phyloP scores from a whole-genome alignment of 2,888 invertebrate genomes.

The Ichneumon xanthorius region DNA sequence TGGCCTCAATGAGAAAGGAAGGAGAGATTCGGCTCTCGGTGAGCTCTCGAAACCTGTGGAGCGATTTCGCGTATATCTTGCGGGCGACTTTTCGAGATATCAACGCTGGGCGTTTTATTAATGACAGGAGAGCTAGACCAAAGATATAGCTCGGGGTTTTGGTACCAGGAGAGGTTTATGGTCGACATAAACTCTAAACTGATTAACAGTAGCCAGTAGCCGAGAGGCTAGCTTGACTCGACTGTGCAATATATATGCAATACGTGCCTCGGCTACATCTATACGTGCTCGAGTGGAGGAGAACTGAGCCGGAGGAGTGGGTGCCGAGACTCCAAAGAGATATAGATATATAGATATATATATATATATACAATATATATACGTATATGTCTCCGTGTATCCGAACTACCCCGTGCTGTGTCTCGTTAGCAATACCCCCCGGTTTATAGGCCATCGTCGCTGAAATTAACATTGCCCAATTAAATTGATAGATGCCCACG shows the following conservation, averaged over 20 bases:
- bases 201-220: conserved; percentile 84
- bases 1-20: conserved; percentile 4
- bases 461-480: conserved; percentile 85
- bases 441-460: conserved; percentile 85
- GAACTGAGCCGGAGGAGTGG: conserved; percentile 54
- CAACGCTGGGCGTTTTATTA: conserved; percentile 83
- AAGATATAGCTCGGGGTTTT: conserved; percentile 65
- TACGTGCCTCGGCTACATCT: conserved; percentile 67
- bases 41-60: conserved; percentile 62
- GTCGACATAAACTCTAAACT: conserved; percentile 85
- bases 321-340: conserved; percentile 48
- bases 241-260: conserved; percentile 81
- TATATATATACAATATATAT: not conserved
- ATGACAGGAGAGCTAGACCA: conserved; percentile 81
- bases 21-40: conserved; percentile 43
- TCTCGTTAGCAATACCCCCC: conserved; percentile 82
- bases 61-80: conserved; percentile 77
- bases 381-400: conserved; percentile 45
- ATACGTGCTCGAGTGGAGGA: conserved; percentile 69
- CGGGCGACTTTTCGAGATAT: conserved; percentile 84
- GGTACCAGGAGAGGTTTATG: conserved; percentile 79
- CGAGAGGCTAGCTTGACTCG: conserved; percentile 65
- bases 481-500: conserved; percentile 84
- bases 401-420: conserved; percentile 80
- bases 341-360: conserved; percentile 3